Base-by-base conservation (phyloP, 2,113 vertebrate genomes). In the Sinocyclocheilus rhinocerous region DNA sequence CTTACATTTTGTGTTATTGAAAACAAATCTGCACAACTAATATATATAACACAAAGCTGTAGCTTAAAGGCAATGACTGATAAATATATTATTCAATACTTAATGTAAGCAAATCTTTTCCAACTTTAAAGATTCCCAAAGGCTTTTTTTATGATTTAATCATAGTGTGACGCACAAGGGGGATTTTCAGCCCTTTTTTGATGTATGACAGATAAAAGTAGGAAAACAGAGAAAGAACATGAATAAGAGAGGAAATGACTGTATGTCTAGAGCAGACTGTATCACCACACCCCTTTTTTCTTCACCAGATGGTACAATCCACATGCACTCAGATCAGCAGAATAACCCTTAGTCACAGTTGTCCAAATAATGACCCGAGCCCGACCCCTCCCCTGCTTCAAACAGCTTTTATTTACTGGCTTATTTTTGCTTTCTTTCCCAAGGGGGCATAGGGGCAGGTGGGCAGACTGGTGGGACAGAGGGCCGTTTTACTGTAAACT, bases 301-400 rank as follows among this genome's bases (percentile, higher is more conserved):
- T 20, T 11, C 36, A 83, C 50, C 50, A 70, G 83, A 84, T 90
- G 84, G 85, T 87, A 82, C 7, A 81, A 72, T 86, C 89, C 81
- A 76, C 84, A 90, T 83, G 83, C 69, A 57, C 84, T 80, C 48
- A 79, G 85, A 90, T 92, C 90, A 91, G 89, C 89, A 89, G 87
- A 91, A 91, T 91, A 87, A 89, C 90, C 85, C 86, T 89, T 72
- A 84, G 84, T 89, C 85, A 87, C 87, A 86, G 86, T 89, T 87
- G 81, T 88, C 81, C 57, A 88, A 52, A 87, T 82, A 90, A 84
- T 87, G 69, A 73, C 81, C 76, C n/a, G 12, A 72, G 33, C 57
- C 20, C 24, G 18, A 86, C 83, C 83, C 52, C 76, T 87, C 77
- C 65, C 50, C 26, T 77, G 45, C 87, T 86, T 72, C 73, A 81